Base-by-base conservation (phyloP, 2,797 vertebrate genomes). In the Antennarius maculatus region DNA sequence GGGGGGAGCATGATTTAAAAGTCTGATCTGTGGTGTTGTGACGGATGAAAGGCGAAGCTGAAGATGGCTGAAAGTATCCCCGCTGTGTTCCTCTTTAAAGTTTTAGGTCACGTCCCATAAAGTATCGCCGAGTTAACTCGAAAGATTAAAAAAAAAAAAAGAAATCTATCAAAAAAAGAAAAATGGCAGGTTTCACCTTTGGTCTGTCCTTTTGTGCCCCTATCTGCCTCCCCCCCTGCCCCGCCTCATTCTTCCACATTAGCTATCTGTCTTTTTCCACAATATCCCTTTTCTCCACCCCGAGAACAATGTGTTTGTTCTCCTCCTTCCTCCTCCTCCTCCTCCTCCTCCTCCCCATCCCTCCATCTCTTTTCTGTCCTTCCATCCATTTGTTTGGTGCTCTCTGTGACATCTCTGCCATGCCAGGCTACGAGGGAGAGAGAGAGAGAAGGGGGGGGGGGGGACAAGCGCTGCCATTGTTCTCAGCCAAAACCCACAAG, bases 331-430 rank as follows among this genome's bases (percentile, higher is more conserved):
- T 80, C 59, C 88, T 52, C 86, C 88, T 75, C 83, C 74, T 52
- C 86, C 88, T 75, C 83, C 74, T 74, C 66, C 65, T 52, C 67
- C 71, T 79, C 59, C 61, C 62, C 28, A 66, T 83, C 81, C 70
- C 87, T 91, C 78, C 82, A 69, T 89, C 86, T 75, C 77, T 83
- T 75, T 45, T 74, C 85, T 78, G 66, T 88, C 82, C 83, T 86
- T 88, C 77, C 81, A 77, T 91, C 91, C 82, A 68, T 91, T 87
- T 86, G 89, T 91, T 89, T 81, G 86, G 91, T 81, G 92, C 91
- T 88, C 88, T 86, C 91, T 91, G 92, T 92, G 93, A 93, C 92
- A 92, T 94, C 92, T 90, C 92, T 80, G 89, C 92, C 90, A 92
- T 90, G 91, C 89, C 84, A 91, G 90, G 85, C 84, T 82, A 61